Conservation (phyloP, 1,140 invertebrate genomes). For the Trypoxylus dichotomus region DNA sequence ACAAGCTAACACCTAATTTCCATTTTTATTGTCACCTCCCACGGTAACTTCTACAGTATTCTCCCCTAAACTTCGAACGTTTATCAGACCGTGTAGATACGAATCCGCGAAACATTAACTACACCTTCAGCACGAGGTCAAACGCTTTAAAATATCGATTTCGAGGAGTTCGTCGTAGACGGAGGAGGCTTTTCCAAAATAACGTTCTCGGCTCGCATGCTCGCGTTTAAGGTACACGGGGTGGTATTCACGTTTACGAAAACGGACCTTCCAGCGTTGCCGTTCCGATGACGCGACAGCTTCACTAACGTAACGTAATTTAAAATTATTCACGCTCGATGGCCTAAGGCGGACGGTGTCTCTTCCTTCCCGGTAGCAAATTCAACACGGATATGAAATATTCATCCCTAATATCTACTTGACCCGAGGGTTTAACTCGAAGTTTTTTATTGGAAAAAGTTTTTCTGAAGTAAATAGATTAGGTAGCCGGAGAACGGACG, state of each 20-base stretch:
- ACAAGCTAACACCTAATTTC: too few species aligned
- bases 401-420: neutral
- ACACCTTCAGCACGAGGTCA: neutral
- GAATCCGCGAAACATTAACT: neutral
- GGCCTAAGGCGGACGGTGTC: too few species aligned
- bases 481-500: too few species aligned
- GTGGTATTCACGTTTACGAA: too few species aligned
- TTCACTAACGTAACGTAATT: neutral
- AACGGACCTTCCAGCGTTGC: too few species aligned
- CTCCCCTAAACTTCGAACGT: neutral
- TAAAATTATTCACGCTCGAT: neutral
- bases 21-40: too few species aligned
- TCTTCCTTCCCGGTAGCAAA: neutral
- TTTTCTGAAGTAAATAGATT: too few species aligned
- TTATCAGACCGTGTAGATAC: neutral
- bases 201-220: neutral
- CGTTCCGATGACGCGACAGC: neutral
- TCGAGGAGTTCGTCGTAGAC: neutral
- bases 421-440: too few species aligned
- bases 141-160: neutral
- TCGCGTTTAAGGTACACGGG: too few species aligned
- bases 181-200: neutral
- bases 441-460: too few species aligned
- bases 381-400: neutral
- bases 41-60: neutral